phyloP scores from a whole-genome alignment of 2,113 vertebrate genomes.

The Gopherus flavomarginatus region DNA sequence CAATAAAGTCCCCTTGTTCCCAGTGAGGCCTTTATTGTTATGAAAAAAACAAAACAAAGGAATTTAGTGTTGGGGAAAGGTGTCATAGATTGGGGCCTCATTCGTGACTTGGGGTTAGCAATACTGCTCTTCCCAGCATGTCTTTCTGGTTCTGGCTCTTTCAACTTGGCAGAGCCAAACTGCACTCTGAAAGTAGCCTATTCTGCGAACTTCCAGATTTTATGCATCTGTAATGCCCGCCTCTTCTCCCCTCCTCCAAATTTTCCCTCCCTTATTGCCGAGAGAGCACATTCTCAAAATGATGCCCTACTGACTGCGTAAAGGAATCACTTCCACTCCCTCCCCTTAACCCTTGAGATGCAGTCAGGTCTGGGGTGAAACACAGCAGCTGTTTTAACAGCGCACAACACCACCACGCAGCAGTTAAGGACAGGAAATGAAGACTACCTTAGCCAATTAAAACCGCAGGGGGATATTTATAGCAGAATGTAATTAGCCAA shows the following conservation, averaged over 20 bases:
- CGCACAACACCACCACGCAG: background rate
- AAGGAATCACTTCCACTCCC: background rate
- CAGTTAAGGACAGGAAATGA: conserved; percentile 68
- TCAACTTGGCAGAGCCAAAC: background rate
- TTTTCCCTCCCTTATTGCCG: background rate
- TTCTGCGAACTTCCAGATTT: background rate
- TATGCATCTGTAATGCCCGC: rapidly evolving
- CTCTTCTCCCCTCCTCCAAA: background rate
- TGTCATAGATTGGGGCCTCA: rapidly evolving
- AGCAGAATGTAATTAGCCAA: conserved; percentile 60
- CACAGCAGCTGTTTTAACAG: background rate
- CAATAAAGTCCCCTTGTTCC: conserved; percentile 56
- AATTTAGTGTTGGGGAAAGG: background rate
- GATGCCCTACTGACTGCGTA: background rate
- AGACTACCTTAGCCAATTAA: conserved; percentile 70
- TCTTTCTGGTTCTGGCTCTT: background rate
- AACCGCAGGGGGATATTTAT: conserved; percentile 71
- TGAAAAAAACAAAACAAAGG: background rate
- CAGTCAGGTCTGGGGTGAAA: background rate
- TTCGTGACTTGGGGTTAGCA: background rate
- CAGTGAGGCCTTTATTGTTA: background rate
- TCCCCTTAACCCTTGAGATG: background rate
- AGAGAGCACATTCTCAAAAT: background rate
- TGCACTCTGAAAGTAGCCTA: rapidly evolving
- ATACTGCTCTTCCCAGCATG: background rate